Conservation (phyloP, 2,797 vertebrate genomes). For the Pangasius larnaudii region DNA sequence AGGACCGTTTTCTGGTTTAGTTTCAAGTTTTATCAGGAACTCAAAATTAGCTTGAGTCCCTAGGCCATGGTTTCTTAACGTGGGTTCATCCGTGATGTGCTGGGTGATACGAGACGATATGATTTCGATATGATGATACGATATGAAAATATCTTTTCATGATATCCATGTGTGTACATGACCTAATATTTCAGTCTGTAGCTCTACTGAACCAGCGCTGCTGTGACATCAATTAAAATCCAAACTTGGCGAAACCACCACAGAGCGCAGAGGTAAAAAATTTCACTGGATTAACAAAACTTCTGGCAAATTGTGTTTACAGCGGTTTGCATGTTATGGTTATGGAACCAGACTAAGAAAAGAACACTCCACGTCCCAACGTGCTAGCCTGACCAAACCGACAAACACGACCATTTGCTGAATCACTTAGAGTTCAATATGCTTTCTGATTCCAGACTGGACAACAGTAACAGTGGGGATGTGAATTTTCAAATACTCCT, state of each 20-base stretch:
- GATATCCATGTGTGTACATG: too few relatives aligned
- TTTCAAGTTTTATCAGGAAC: conserved; percentile 7
- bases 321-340: background rate
- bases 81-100: background rate
- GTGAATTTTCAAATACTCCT: background rate
- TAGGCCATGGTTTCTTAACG: background rate
- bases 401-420: background rate
- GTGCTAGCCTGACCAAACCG: background rate
- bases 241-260: background rate
- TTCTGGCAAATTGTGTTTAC: background rate
- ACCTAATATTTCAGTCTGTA: too few relatives aligned
- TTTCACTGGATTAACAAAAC: background rate
- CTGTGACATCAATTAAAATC: too few relatives aligned
- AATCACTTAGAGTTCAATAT: background rate
- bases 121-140: background rate
- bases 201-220: too few relatives aligned
- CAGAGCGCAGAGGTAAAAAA: background rate
- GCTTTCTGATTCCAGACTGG: background rate
- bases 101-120: background rate
- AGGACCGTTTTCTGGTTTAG: background rate
- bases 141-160: too few relatives aligned
- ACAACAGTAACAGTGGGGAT: background rate
- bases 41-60: conserved; percentile 16
- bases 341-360: background rate
- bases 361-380: background rate